These are phyloP conservation scores for Scyliorhinus canicula DNA, from an alignment of 2,797 vertebrate genomes.

Conservation along the genomic window DNA sequence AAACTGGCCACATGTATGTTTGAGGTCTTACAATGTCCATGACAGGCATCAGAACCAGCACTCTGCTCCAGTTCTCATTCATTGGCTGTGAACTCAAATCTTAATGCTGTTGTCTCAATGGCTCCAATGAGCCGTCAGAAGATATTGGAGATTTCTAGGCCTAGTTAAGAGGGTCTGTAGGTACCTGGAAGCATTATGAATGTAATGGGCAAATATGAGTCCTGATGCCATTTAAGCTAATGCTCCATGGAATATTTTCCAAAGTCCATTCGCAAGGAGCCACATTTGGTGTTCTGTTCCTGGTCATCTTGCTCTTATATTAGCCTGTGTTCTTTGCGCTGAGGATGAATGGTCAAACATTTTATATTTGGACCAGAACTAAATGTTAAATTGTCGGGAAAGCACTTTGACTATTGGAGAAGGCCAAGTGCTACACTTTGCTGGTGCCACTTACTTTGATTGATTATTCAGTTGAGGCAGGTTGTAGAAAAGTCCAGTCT, in stretches of 20 bases:
- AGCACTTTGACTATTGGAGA: neutral
- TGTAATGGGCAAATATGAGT: neutral
- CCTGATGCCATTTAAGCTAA: neutral
- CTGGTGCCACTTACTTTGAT: neutral
- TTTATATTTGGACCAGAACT: neutral
- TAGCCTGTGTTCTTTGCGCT: neutral
- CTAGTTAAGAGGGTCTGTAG: neutral
- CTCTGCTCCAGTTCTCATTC: neutral
- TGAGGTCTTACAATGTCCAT: neutral
- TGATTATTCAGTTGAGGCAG: conserved; percentile 9
- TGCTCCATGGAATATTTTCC: neutral
- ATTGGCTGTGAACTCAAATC: neutral
- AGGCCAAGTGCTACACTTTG: neutral
- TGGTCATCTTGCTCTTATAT: neutral
- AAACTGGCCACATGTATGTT: neutral
- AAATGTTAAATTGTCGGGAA: neutral
- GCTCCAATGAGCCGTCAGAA: neutral
- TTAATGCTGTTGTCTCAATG: neutral
- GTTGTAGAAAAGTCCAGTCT: neutral
- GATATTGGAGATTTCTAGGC: neutral
- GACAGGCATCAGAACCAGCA: too few relatives aligned
- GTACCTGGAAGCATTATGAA: neutral
- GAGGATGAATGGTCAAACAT: neutral
- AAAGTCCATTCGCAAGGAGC: neutral
- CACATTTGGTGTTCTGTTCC: neutral